These are phyloP conservation scores for Rhincodon typus DNA, from an alignment of 2,797 vertebrate genomes.

Conservation along the genomic window DNA sequence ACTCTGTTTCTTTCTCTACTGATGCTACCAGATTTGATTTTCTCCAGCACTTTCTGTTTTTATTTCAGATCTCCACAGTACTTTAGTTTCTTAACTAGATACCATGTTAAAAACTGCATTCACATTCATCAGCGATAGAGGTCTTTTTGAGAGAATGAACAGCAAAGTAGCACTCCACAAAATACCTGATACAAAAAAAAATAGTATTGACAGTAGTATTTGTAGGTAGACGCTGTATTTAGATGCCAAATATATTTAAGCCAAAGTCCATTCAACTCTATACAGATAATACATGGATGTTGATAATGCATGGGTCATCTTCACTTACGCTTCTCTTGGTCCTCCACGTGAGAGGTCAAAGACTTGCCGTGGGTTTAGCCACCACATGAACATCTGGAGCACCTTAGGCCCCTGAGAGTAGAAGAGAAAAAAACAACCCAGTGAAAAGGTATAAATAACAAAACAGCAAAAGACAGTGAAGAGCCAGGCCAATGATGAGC, in stretches of 20 bases:
- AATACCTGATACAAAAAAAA: too few species aligned
- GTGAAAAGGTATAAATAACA: neutral
- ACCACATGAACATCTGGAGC: constrained; percentile 99
- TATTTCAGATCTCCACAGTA: too few species aligned
- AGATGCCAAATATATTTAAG: neutral
- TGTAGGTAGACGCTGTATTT: neutral
- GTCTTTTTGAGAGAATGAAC: neutral
- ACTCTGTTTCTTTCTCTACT: too few species aligned
- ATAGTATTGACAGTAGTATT: too few species aligned
- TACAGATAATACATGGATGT: neutral
- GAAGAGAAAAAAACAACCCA: neutral
- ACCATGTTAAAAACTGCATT: neutral
- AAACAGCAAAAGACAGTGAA: constrained; percentile 31
- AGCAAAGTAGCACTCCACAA: neutral
- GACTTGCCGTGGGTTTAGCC: constrained; percentile 92
- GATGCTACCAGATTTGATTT: too few species aligned
- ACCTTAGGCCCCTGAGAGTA: constrained; percentile 82
- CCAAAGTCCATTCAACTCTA: neutral
- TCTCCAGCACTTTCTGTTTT: too few species aligned
- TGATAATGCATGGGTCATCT: neutral
- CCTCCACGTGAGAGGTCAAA: constrained; percentile 96
- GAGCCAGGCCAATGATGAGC: neutral
- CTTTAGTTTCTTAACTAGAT: too few species aligned
- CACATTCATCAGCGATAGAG: neutral
- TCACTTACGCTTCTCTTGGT: constrained; percentile 89